phyloP scores from a whole-genome alignment of 2,888 invertebrate genomes.

The Tetanocera ferruginea region DNA sequence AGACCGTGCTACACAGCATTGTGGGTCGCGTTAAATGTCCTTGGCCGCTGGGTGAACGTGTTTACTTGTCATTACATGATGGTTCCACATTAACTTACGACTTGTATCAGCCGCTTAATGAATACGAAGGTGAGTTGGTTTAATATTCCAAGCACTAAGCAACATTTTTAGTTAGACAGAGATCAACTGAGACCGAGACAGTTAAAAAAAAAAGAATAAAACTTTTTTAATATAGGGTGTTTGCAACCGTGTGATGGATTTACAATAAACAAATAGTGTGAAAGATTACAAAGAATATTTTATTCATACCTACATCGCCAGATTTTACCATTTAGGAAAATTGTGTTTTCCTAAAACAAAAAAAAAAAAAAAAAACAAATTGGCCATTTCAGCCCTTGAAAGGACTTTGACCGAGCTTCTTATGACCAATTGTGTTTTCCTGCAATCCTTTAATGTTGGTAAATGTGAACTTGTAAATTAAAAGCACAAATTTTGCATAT shows the following conservation, averaged over 20 bases:
- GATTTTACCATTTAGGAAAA: too few relatives aligned
- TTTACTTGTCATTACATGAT: slow-evolving; percentile 82
- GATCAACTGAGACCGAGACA: not conserved
- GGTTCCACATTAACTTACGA: slow-evolving; percentile 94
- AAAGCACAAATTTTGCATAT: too few relatives aligned
- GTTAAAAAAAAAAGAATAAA: not conserved
- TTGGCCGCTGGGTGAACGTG: slow-evolving; percentile 87
- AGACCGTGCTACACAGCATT: slow-evolving; percentile 91
- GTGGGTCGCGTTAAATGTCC: slow-evolving; percentile 90
- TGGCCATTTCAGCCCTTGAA: too few relatives aligned
- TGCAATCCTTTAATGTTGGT: too few relatives aligned
- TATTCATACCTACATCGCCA: too few relatives aligned
- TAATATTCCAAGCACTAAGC: not conserved
- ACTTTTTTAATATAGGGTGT: not conserved
- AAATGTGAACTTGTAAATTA: too few relatives aligned
- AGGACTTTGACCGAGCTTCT: too few relatives aligned
- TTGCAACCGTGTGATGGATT: not conserved
- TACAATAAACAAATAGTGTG: too few relatives aligned
- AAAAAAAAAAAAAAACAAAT: too few relatives aligned
- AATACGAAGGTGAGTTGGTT: slow-evolving; percentile 76
- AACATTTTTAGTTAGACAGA: not conserved
- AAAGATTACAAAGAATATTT: too few relatives aligned
- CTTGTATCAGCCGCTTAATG: slow-evolving; percentile 85
- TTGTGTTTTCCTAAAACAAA: too few relatives aligned
- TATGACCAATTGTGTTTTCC: too few relatives aligned